Base-by-base conservation (phyloP, 92 coral and sea anemone species). In the Porites rus region DNA sequence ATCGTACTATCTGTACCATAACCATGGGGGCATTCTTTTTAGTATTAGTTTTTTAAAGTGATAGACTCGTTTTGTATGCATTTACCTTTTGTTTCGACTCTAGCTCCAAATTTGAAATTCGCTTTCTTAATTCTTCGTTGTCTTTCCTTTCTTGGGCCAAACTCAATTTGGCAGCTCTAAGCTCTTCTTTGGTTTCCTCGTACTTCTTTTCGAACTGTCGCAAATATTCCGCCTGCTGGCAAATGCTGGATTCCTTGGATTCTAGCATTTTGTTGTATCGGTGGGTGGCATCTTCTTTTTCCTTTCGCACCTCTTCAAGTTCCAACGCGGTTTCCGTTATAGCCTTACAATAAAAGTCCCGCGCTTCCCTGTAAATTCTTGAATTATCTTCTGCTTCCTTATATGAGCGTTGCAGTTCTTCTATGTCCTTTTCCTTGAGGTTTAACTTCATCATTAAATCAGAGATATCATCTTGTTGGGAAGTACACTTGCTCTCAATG, bases 391-490 rank as follows among this genome's bases (percentile, higher is more conserved):
- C 92, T n/a, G 84, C 64, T 62, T 92, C 90, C 10, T 86, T 80
- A 53, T 85, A 66, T 4, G 88, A 83, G 46, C 84, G 61, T 65
- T 76, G 84, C 51, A 96, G 25, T 16, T 92, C 98, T 38, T 85
- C 95, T 65, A 88, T 43, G 65, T 89, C 94, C 5, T 98, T 96
- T 56, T 93, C 90, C 19, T 87, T 81, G 53, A 88, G 80, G 24
- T 86, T 88, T 7, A 92, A 81, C 78, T 84, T 91, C 17, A 92
- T 88, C 67, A 87, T 89, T 77, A 88, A 61, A 21, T 83, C 88
- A 20, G 78, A 72, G 43, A 81, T 69, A 25, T 93, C 88, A 72
- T 84, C 91, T 11, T 65, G 88, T 18, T 87, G 89, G 1, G 68
- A 77, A 1, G 80, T 20, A 69, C 64, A 31, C n/a, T 85, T 82